Evolutionary conservation across 2,113 vertebrate species (phyloP), one percentile per base, ranked within the genome.

Genomic region (Peromyscus leucopus): DNA sequence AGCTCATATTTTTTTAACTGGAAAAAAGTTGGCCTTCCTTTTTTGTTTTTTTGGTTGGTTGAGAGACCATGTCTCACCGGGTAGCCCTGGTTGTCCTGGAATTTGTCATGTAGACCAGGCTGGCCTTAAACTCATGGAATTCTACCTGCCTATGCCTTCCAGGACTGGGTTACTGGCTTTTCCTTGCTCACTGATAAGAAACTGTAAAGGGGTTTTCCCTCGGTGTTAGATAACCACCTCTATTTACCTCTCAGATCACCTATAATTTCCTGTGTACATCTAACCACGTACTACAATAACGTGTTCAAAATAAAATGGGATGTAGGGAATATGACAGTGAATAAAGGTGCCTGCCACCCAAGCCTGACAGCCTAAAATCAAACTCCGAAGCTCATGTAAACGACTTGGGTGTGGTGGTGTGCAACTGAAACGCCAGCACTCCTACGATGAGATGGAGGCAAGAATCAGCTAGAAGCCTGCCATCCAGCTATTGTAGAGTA

Each of bases 1-100:
- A 93, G 24, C 63, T 89, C 15, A 51, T 51, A 80, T 63, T 57
- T 83, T 61, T 92, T 91, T 91, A 92, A 85, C 36, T 61, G 59
- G 36, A 16, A 0, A 90, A 95, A 67, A 61, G 48, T 0, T 89
- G 48, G 67, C 15, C 72, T 57, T 94, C 55, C 10, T 92, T 83
- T 31, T 10, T 74, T 7, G 24, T 13, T 13, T 31, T 31, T 7
- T 26, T 48, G 12, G 42, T 55, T 57, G 31, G 55, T 36, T 80
- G 51, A 31, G 33, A 22, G 48, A 55, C 33, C 9, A 21, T 3
- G 1, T 55, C 51, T 80, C 19, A 33, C 16, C 31, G 4, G 8
- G 31, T 55, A 79, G 48, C 31, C 17, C 31, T 80, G 31, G 17
- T 51, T 80, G 9, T 36, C 31, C 78, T 36, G 6, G 46, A 55